These are phyloP conservation scores for Anagrus nilaparvatae DNA, from an alignment of 1,140 invertebrate species.

Conservation along the genomic window DNA sequence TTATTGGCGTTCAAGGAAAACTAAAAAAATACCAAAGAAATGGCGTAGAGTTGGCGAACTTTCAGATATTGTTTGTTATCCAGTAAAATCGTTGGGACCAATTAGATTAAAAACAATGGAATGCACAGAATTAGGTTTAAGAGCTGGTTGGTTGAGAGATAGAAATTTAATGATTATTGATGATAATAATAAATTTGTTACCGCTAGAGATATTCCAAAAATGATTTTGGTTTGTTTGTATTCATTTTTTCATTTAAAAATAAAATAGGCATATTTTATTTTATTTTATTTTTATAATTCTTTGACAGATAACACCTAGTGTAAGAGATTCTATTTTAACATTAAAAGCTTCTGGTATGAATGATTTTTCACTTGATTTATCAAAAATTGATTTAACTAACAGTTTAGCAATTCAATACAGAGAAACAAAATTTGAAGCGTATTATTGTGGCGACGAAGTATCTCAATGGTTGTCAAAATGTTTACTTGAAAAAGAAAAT, in stretches of 20 bases:
- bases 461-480: constrained; percentile 50
- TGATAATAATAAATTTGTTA: constrained; percentile 40
- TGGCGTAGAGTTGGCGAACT: constrained; percentile 43
- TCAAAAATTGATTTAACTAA: too few relatives aligned
- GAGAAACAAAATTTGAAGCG: constrained; percentile 35
- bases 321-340: constrained; percentile 38
- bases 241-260: too few relatives aligned
- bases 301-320: constrained; percentile 38
- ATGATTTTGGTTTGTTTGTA: too few relatives aligned
- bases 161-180: constrained; percentile 44
- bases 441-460: constrained; percentile 53
- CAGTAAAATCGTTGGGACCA: constrained; percentile 44
- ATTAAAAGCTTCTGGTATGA: constrained; percentile 40
- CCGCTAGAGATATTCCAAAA: constrained; percentile 40
- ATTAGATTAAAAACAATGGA: constrained; percentile 31
- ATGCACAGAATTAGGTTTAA: constrained; percentile 40
- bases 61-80: constrained; percentile 39
- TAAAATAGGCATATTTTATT: too few relatives aligned
- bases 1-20: too few relatives aligned
- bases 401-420: constrained; percentile 36
- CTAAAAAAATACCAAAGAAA: constrained; percentile 29
- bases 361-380: constrained; percentile 41
- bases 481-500: constrained; percentile 43
- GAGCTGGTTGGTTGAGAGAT: constrained; percentile 42
- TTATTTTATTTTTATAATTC: too few relatives aligned